Evolutionary conservation across 2,797 vertebrate genomes (phyloP), one percentile per base, ranked within the genome.

Genomic region (Podargus strigoides): DNA sequence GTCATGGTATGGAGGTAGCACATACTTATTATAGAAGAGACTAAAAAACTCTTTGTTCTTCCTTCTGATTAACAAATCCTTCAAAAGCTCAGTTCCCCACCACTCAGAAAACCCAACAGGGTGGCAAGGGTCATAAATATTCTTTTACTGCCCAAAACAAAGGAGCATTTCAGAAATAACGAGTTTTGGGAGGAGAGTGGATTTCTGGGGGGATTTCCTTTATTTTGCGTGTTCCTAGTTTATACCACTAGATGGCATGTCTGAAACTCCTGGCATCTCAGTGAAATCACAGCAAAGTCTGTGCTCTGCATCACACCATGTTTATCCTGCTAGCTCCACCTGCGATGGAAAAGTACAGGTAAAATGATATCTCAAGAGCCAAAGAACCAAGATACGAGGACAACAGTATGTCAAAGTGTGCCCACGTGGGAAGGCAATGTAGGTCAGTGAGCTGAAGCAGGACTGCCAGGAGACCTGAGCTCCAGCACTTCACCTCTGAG

Each of bases 291-390:
- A 62, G 67, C 9, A 0, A 56, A 79, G 78, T 9, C 75, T 85
- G 53, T 46, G 70, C 84, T 79, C 64, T 4, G 67, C 74, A 89
- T 60, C 78, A n/a, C 79, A 58, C 41, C 24, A 7, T 3, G 68
- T 69, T 85, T 83, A 66, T 85, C 64, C 84, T 26, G 59, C 64
- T 30, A 36, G 28, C 64, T 47, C 74, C 6, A 7, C 67, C 84
- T 49, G 21, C 70, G 86, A 87, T 85, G 90, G 91, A 95, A 95
- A 95, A 94, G 52, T 92, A 96, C 94, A 95, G 81, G 87, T 78
- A 85, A 96, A 95, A 72, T 9, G 46, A 8, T 83, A 58, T 26
- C 84, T 63, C 30, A 19, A 46, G 53, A 92, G 87, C n/a, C 52
- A 42, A 41, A 55, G 78, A 91, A 60, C 21, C 0, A 0, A 77